Percentiles rank a stretch among this genome's conserved stretches.
These are phyloP conservation scores for Fratercula arctica DNA, from an alignment of 2,797 vertebrate species.

Conservation along the genomic window DNA sequence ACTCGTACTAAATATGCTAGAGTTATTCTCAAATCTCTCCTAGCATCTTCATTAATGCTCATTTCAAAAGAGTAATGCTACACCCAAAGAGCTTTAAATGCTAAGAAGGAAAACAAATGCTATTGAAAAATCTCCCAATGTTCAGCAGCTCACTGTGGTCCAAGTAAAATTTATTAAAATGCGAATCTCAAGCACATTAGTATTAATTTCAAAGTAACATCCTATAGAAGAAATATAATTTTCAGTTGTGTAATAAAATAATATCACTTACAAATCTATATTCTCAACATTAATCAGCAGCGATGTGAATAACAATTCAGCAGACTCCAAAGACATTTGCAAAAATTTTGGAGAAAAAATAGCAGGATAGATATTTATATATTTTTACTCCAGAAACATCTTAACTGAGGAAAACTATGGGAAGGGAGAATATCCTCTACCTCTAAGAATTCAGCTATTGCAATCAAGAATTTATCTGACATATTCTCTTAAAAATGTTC, in stretches of 20 bases:
- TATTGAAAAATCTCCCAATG: background rate
- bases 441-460: background rate
- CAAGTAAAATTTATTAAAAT: conserved; percentile 10
- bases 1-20: background rate
- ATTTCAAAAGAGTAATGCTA: conserved; percentile 8
- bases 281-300: background rate
- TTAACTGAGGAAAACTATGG: background rate
- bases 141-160: background rate
- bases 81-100: background rate
- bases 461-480: background rate
- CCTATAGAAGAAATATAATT: background rate
- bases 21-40: background rate
- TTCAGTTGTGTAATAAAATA: background rate
- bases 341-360: background rate
- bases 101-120: background rate
- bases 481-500: background rate
- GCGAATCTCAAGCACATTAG: background rate
- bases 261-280: background rate
- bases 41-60: background rate
- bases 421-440: background rate
- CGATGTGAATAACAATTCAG: background rate
- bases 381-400: background rate
- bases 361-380: background rate
- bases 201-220: conserved; percentile 10
- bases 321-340: background rate